A percentile compares a stretch with the other conserved stretches of the same genome.
Evolutionary conservation across 2,797 vertebrate genomes (phyloP).

Genomic region (Neoniphon sammara): DNA sequence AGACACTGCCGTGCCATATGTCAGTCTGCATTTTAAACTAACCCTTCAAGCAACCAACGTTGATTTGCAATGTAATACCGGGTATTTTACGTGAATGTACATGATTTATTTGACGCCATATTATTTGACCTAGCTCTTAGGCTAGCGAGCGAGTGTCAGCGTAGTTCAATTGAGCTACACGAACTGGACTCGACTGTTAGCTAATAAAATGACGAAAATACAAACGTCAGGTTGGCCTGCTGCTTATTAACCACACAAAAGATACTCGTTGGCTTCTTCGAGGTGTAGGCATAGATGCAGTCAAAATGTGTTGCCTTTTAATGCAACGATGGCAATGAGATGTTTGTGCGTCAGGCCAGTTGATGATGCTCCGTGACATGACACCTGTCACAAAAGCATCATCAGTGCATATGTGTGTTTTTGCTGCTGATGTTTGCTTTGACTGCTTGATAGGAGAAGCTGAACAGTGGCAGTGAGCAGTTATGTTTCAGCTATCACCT

Average conservation of each 20-base stretch:
- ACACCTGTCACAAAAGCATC: constrained; percentile 65
- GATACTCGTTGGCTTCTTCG: background rate
- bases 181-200: background rate
- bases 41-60: background rate
- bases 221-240: background rate
- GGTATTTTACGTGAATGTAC: background rate
- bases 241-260: constrained; percentile 1
- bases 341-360: too few species aligned
- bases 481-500: background rate
- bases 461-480: background rate
- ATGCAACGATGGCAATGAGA: background rate
- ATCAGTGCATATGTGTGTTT: background rate
- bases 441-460: background rate
- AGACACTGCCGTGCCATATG: constrained; percentile 5
- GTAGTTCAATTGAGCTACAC: constrained; percentile 15
- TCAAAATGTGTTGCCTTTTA: background rate
- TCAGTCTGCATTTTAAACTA: background rate
- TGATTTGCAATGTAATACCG: background rate
- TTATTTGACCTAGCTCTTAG: background rate
- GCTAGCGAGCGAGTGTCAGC: constrained; percentile 32
- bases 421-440: background rate
- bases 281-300: background rate
- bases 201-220: constrained; percentile 11
- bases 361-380: constrained; percentile 10
- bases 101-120: background rate